Conservation (phyloP, 2,797 vertebrate species). For the Falco rusticolus region DNA sequence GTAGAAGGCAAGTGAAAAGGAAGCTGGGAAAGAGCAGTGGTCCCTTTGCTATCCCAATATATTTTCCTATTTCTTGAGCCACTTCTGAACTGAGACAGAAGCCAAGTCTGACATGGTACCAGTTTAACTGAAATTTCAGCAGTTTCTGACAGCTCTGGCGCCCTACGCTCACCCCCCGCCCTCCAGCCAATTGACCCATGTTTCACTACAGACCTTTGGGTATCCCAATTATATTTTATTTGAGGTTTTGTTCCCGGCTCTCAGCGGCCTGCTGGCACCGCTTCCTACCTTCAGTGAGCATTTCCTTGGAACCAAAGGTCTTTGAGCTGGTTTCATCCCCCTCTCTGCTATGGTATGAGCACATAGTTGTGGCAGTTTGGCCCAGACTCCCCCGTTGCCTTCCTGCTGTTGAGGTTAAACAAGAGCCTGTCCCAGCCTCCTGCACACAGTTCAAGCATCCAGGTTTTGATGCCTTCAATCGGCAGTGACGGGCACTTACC, state of each 20-base stretch:
- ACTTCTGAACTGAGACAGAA: not conserved
- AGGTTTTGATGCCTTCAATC: not conserved
- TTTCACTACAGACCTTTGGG: not conserved
- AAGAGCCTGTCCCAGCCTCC: not conserved
- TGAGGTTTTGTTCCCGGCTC: not conserved
- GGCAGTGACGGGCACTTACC: not conserved
- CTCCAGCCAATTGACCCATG: not conserved
- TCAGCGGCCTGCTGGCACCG: not conserved
- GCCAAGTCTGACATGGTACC: not conserved
- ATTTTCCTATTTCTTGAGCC: not conserved
- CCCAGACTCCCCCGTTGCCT: not conserved
- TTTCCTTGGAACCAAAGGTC: not conserved
- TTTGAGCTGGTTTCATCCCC: not conserved
- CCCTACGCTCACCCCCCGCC: accelerated
- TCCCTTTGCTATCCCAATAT: not conserved
- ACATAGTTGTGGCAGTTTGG: accelerated
- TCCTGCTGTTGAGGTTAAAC: not conserved
- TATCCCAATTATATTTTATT: not conserved
- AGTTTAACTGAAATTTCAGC: not conserved
- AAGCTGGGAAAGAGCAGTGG: not conserved
- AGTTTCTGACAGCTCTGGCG: not conserved
- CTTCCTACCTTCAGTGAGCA: not conserved
- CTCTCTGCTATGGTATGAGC: not conserved
- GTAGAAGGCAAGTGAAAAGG: not conserved
- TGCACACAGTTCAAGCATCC: not conserved